Percentiles rank a stretch among this genome's conserved stretches.
phyloP scores from a whole-genome alignment of 2,888 invertebrate genomes.

The Galeopsomyia nigrocyanea region DNA sequence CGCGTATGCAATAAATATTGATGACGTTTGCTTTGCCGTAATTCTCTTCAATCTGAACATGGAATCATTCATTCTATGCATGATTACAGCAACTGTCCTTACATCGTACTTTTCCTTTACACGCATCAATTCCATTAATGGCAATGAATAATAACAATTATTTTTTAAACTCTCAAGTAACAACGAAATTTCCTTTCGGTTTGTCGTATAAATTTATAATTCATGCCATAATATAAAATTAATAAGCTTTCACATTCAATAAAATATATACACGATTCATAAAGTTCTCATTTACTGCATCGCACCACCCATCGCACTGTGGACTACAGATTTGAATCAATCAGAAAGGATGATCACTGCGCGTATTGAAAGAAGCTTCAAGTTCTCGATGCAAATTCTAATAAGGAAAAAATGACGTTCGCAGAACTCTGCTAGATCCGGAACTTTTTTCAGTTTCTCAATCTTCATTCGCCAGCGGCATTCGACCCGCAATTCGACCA shows the following conservation, averaged over 20 bases:
- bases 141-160: conserved; percentile 58
- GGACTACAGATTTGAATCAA: too few species aligned
- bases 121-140: conserved; percentile 66
- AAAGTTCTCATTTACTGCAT: too few species aligned
- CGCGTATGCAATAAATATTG: too few species aligned
- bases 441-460: not conserved
- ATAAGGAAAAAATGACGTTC: not conserved
- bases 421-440: not conserved
- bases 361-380: too few species aligned
- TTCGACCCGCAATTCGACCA: not conserved
- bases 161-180: conserved; percentile 42
- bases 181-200: conserved; percentile 42
- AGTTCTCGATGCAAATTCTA: too few species aligned
- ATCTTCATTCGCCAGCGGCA: not conserved
- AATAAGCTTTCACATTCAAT: conserved; percentile 32
- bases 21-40: too few species aligned
- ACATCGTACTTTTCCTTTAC: conserved; percentile 35
- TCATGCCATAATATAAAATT: conserved; percentile 38
- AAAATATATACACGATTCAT: conserved; percentile 32
- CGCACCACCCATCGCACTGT: too few species aligned
- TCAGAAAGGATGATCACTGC: too few species aligned
- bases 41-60: too few species aligned
- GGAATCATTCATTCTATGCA: too few species aligned
- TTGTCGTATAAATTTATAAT: conserved; percentile 16
- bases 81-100: too few species aligned